Evolutionary conservation across 2,797 vertebrate genomes (phyloP).

Genomic region (Catamblyrhynchus diadema): DNA sequence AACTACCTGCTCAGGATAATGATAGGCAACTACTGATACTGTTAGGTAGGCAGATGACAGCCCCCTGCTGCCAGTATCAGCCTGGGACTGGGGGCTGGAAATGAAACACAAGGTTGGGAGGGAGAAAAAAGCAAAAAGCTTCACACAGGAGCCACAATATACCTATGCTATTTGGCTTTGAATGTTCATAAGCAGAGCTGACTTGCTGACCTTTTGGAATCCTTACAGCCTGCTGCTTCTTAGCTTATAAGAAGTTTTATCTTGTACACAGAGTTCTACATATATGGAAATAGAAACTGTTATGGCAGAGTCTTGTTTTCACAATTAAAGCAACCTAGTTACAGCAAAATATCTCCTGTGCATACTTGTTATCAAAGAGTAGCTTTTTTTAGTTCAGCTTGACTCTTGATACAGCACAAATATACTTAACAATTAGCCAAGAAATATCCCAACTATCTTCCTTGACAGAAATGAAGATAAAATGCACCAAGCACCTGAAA

Average conservation of each 20-base stretch:
- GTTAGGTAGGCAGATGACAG: not conserved
- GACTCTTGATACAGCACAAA: not conserved
- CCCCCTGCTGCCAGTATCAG: not conserved
- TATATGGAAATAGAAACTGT: not conserved
- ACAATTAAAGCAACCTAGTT: not conserved
- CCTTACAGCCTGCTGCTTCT: not conserved
- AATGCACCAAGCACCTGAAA: not conserved
- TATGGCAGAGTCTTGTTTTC: not conserved
- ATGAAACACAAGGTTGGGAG: not conserved
- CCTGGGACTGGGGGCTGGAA: not conserved
- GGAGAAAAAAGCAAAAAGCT: fast-evolving
- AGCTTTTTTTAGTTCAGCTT: not conserved
- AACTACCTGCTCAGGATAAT: not conserved
- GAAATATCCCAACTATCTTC: not conserved
- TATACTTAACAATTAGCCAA: not conserved
- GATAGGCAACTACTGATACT: fast-evolving
- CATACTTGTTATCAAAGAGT: not conserved
- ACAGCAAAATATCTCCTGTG: not conserved
- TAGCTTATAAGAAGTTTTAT: not conserved
- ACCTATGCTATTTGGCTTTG: not conserved
- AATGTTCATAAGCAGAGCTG: not conserved
- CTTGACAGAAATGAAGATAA: not conserved
- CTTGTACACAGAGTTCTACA: not conserved
- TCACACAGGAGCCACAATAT: not conserved
- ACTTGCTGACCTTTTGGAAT: not conserved